Conservation (phyloP, 2,888 invertebrate species). For the Drosophila prostipennis region DNA sequence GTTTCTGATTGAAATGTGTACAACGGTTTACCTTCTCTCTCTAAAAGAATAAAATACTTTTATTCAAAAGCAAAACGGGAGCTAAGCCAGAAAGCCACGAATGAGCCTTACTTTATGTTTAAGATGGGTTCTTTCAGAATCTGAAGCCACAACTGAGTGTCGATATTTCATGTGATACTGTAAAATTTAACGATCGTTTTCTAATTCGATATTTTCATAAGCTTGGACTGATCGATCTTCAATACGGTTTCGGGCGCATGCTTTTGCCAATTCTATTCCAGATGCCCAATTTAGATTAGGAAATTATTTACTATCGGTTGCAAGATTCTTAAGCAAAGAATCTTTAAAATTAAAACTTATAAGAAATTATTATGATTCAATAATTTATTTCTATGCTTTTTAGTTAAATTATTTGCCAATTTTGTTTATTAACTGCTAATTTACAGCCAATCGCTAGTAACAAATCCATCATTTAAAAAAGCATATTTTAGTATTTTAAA, state of each 20-base stretch:
- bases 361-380: constrained; percentile 50
- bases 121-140: too few relatives aligned
- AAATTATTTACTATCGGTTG: constrained; percentile 19
- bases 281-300: constrained; percentile 21
- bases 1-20: too few relatives aligned
- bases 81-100: too few relatives aligned
- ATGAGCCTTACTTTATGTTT: too few relatives aligned
- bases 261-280: constrained; percentile 65
- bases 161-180: too few relatives aligned
- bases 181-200: not conserved
- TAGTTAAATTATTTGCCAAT: not conserved
- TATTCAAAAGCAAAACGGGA: too few relatives aligned
- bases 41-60: too few relatives aligned
- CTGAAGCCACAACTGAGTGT: too few relatives aligned
- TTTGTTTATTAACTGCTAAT: not conserved
- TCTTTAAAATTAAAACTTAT: constrained; percentile 58
- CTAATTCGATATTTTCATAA: constrained; percentile 37
- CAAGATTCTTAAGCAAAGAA: constrained; percentile 27
- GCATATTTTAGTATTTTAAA: not conserved
- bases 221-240: constrained; percentile 79
- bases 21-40: too few relatives aligned
- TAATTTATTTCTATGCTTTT: not conserved
- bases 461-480: not conserved
- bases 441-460: not conserved
- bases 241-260: constrained; percentile 83